These are phyloP conservation scores for Scaptomyza caliginosa DNA, from an alignment of 2,888 invertebrate species.

Conservation along the genomic window DNA sequence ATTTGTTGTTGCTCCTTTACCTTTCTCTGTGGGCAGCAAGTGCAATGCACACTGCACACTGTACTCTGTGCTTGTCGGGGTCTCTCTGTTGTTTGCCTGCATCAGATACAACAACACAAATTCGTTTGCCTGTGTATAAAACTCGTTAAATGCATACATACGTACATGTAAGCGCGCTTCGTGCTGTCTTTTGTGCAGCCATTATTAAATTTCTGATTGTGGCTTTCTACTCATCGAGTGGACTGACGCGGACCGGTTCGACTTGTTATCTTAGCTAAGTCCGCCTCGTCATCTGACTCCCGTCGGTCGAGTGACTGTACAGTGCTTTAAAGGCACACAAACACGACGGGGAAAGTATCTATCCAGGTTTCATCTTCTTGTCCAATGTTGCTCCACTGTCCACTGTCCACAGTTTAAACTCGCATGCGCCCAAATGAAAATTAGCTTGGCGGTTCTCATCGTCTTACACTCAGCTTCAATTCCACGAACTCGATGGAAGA, in stretches of 20 bases:
- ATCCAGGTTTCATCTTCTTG: too few relatives aligned
- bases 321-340: neutral
- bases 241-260: slow-evolving; percentile 61
- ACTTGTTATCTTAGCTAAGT: slow-evolving; percentile 66
- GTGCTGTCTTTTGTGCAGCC: slow-evolving; percentile 77
- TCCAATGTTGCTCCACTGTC: slow-evolving; percentile 37
- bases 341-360: neutral
- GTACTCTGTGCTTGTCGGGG: slow-evolving; percentile 2
- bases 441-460: slow-evolving; percentile 64
- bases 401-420: slow-evolving; percentile 16
- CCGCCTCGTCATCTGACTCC: slow-evolving; percentile 43
- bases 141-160: slow-evolving; percentile 71
- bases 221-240: slow-evolving; percentile 73
- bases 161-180: slow-evolving; percentile 71
- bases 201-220: slow-evolving; percentile 81
- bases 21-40: slow-evolving; percentile 61
- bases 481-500: slow-evolving; percentile 48
- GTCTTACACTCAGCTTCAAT: slow-evolving; percentile 61
- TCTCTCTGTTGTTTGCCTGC: slow-evolving; percentile 9
- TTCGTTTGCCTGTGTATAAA: slow-evolving; percentile 64
- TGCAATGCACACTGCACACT: slow-evolving; percentile 43
- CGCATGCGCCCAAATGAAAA: slow-evolving; percentile 69
- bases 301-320: neutral
- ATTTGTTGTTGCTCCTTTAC: slow-evolving; percentile 62
- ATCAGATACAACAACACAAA: slow-evolving; percentile 67